A percentile compares a stretch with the other conserved stretches of the same genome.
These are phyloP conservation scores for Danio aesculapii DNA, from an alignment of 2,797 vertebrate species.

Conservation along the genomic window DNA sequence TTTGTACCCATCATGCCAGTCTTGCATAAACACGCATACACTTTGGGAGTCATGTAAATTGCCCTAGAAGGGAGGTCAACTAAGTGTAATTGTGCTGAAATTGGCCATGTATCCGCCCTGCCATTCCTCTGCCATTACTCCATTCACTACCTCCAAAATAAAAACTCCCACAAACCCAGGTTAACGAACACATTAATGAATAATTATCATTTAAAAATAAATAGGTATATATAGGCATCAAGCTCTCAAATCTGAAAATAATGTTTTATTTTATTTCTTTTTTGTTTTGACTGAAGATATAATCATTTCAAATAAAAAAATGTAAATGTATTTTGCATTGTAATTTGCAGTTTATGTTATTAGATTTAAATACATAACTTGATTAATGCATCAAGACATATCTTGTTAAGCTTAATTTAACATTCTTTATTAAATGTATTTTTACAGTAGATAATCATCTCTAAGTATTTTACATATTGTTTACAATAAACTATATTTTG, in stretches of 20 bases:
- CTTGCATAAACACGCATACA: slow-evolving; percentile 54
- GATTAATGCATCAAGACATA: no score
- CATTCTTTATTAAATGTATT: background rate
- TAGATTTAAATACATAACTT: background rate
- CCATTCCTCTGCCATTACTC: slow-evolving; percentile 59
- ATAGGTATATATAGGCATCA: background rate
- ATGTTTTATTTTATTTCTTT: background rate
- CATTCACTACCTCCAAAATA: slow-evolving; percentile 43
- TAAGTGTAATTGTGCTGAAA: slow-evolving; percentile 65
- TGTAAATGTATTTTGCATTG: background rate
- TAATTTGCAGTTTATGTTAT: background rate
- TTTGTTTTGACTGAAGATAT: background rate
- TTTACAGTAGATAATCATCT: background rate
- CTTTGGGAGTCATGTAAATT: slow-evolving; percentile 61
- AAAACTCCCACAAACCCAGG: slow-evolving; percentile 31
- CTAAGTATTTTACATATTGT: background rate
- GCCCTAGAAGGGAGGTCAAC: slow-evolving; percentile 64
- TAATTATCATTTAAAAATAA: background rate
- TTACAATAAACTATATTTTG: background rate
- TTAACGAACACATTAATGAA: slow-evolving; percentile 23
- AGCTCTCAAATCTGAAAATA: background rate
- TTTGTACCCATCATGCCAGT: slow-evolving; percentile 55
- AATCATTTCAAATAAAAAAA: no score
- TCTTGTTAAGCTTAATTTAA: background rate
- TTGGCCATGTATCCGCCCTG: slow-evolving; percentile 63